These are phyloP conservation scores for Holcopasites calliopsidis DNA, from an alignment of 1,140 invertebrate genomes.

Conservation along the genomic window DNA sequence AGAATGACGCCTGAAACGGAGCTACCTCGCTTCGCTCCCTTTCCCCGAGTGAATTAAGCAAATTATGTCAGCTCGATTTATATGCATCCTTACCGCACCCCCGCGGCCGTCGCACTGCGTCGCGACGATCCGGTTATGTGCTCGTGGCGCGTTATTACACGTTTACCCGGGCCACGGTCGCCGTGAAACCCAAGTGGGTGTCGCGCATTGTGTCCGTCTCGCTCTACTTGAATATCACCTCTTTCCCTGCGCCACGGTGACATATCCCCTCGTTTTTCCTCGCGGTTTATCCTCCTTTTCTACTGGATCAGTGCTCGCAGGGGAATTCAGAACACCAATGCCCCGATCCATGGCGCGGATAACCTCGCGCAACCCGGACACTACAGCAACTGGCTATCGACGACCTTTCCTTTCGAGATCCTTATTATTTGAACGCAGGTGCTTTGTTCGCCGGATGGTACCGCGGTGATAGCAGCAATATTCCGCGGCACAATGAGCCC, in stretches of 20 bases:
- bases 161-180: conserved; percentile 55
- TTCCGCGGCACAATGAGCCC: conserved; percentile 22
- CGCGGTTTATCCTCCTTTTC: conserved; percentile 35
- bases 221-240: neutral
- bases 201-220: conserved; percentile 28
- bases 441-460: conserved; percentile 46
- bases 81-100: conserved; percentile 40
- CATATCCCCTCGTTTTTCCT: conserved; percentile 13
- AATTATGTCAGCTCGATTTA: conserved; percentile 49
- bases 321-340: conserved; percentile 66
- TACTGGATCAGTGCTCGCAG: conserved; percentile 41
- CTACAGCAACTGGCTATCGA: conserved; percentile 40
- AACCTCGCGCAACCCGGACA: conserved; percentile 70
- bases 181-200: conserved; percentile 52
- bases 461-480: conserved; percentile 18
- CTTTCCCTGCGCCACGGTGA: neutral
- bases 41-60: conserved; percentile 40
- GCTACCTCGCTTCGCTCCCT: neutral
- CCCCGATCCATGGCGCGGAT: conserved; percentile 63
- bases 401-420: conserved; percentile 56
- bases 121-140: conserved; percentile 47
- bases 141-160: conserved; percentile 25
- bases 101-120: neutral
- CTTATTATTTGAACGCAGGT: conserved; percentile 58
- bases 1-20: conserved; percentile 3